These are phyloP conservation scores for Spea multiplicata DNA, from an alignment of 2,113 vertebrate genomes.

Conservation along the genomic window DNA sequence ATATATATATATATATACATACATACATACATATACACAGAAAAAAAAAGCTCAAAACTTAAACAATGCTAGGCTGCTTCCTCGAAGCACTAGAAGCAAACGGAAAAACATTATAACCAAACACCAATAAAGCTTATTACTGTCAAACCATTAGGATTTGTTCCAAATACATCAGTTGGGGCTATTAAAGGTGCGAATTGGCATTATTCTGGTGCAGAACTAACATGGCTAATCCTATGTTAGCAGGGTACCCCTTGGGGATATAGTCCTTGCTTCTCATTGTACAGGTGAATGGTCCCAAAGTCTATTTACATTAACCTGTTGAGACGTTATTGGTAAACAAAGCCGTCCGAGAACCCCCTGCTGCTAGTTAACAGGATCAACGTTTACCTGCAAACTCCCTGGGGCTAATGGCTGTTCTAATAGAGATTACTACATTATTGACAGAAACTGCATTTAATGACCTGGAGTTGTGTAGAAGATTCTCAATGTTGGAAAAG, in stretches of 20 bases:
- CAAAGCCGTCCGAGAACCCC: constrained; percentile 62
- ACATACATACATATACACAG: no score
- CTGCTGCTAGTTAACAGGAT: constrained; percentile 59
- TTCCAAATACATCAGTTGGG: constrained; percentile 23
- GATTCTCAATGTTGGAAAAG: no score
- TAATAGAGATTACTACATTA: constrained; percentile 58
- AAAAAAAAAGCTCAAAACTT: no score
- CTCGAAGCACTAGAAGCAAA: no score
- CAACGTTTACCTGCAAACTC: no score
- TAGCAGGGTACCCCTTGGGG: constrained; percentile 33
- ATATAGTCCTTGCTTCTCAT: constrained; percentile 46
- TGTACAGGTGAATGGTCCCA: constrained; percentile 52
- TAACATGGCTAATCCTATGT: no score
- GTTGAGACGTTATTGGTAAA: constrained; percentile 56
- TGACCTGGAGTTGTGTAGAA: constrained; percentile 45
- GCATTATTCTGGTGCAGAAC: neutral
- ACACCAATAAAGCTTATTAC: neutral
- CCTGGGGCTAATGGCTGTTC: no score
- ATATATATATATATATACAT: no score
- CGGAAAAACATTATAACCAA: no score
- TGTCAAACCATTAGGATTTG: constrained; percentile 16
- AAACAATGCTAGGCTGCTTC: no score
- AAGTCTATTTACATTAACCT: constrained; percentile 51
- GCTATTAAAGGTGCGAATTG: neutral
- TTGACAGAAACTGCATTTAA: constrained; percentile 57